phyloP scores from a whole-genome alignment of 2,113 vertebrate species.

The Ia io region DNA sequence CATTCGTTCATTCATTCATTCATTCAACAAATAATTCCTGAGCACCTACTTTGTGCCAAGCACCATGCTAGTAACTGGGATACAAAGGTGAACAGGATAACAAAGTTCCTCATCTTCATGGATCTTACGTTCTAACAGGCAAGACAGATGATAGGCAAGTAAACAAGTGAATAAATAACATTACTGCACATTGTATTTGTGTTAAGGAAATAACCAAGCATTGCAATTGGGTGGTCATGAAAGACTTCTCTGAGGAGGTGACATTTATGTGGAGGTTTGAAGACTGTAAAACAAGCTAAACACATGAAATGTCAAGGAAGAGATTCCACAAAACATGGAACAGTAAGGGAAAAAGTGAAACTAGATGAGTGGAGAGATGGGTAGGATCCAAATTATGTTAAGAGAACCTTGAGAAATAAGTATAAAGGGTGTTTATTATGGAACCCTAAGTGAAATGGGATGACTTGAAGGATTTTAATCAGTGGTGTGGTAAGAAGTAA shows the following conservation, averaged over 20 bases:
- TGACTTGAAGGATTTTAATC: background rate
- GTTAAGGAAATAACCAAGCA: background rate
- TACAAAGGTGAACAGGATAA: background rate
- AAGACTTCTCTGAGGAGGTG: background rate
- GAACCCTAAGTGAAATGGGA: background rate
- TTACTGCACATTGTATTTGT: background rate
- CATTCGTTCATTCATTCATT: background rate
- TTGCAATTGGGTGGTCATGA: background rate
- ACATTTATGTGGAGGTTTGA: background rate
- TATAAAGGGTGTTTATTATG: background rate
- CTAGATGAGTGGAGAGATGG: background rate
- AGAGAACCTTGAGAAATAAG: background rate
- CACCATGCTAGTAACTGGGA: background rate
- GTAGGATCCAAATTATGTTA: background rate
- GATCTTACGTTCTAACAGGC: background rate
- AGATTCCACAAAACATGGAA: background rate
- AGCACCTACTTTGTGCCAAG: background rate
- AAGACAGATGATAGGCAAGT: background rate
- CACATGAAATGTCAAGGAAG: background rate
- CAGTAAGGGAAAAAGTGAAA: background rate
- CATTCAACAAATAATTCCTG: background rate
- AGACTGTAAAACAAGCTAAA: background rate
- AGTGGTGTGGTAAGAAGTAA: background rate
- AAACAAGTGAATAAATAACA: background rate
- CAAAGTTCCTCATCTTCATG: background rate